Conservation (phyloP, 2,888 invertebrate species). For the Apoda limacodes region DNA sequence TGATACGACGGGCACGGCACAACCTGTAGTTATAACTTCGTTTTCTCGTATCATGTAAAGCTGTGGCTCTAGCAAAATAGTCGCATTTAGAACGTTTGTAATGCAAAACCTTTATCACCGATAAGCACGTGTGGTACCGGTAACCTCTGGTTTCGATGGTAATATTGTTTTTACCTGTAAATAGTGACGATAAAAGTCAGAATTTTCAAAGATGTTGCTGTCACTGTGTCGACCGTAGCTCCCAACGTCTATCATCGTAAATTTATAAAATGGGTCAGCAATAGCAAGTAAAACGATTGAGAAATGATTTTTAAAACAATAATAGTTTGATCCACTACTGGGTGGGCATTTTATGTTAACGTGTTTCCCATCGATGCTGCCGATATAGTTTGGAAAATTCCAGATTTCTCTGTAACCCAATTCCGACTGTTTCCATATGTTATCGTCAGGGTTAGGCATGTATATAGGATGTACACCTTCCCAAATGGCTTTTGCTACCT, state of each 20-base stretch:
- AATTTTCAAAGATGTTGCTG: conserved; percentile 4
- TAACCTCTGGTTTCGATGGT: conserved; percentile 1
- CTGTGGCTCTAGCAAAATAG: too few relatives aligned
- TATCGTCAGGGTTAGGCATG: conserved; percentile 8
- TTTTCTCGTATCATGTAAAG: too few relatives aligned
- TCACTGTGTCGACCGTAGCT: conserved; percentile 7
- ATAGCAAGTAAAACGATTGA: conserved; percentile 9
- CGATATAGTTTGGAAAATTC: conserved; percentile 17
- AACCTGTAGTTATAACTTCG: too few relatives aligned
- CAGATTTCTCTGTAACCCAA: conserved; percentile 10
- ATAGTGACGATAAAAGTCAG: too few relatives aligned
- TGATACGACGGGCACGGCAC: too few relatives aligned
- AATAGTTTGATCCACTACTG: conserved; percentile 10
- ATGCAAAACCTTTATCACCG: conserved; percentile 10
- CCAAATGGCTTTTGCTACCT: conserved; percentile 15
- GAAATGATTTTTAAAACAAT: conserved; percentile 6
- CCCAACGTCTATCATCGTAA: conserved; percentile 5
- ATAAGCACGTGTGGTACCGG: conserved; percentile 10
- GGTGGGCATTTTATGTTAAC: conserved; percentile 11
- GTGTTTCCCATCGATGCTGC: conserved; percentile 18
- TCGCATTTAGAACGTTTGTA: conserved; percentile 7
- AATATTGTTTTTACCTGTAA: conserved; percentile 1
- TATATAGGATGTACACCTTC: conserved; percentile 11
- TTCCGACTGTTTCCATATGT: conserved; percentile 11
- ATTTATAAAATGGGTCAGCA: conserved; percentile 7